Evolutionary conservation across 2,888 invertebrate species (phyloP).

Genomic region (Eupithecia subfuscata): DNA sequence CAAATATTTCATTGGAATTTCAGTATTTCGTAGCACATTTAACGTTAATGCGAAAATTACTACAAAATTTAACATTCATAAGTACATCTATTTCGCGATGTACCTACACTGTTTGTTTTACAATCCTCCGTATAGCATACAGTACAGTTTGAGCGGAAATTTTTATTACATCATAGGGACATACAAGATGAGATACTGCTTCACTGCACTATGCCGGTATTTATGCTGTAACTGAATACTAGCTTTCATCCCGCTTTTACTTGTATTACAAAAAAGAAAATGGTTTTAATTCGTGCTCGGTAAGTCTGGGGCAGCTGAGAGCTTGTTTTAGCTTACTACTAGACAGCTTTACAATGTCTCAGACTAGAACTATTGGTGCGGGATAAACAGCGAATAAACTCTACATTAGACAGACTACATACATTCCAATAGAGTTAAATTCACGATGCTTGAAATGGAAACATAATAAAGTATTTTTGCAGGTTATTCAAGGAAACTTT

Average conservation of each 20-base stretch:
- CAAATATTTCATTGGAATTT: background rate
- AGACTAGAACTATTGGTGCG: constrained; percentile 19
- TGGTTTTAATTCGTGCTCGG: constrained; percentile 31
- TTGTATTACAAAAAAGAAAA: constrained; percentile 33
- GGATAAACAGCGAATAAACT: constrained; percentile 12
- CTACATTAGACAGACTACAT: constrained; percentile 1
- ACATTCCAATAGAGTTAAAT: constrained; percentile 3
- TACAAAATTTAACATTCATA: background rate
- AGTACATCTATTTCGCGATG: background rate
- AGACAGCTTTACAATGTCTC: constrained; percentile 25
- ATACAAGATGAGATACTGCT: constrained; percentile 16
- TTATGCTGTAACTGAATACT: constrained; percentile 39
- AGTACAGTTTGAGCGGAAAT: background rate
- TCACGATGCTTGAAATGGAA: background rate
- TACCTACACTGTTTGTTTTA: background rate
- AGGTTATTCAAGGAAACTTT: background rate
- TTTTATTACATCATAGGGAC: background rate
- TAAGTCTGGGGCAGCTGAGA: constrained; percentile 29
- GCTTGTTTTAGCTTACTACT: constrained; percentile 35
- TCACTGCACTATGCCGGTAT: constrained; percentile 27
- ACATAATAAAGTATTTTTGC: background rate
- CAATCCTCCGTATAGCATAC: too few species aligned
- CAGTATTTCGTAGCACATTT: background rate
- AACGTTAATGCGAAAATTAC: background rate
- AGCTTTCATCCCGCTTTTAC: constrained; percentile 37